Evolutionary conservation across 2,797 vertebrate species (phyloP).

Genomic region (Scyliorhinus canicula): DNA sequence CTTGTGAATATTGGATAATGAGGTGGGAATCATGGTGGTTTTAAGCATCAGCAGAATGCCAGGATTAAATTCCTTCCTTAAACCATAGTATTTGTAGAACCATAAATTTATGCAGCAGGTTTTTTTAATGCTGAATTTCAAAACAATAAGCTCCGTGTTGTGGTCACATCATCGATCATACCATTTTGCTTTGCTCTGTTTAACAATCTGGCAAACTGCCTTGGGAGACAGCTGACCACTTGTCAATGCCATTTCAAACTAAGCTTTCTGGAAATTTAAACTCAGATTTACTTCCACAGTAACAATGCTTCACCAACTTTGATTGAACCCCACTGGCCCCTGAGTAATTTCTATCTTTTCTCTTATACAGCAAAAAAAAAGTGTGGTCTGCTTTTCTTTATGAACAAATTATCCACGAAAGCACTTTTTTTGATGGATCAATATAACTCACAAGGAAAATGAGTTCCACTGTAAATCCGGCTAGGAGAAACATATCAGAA

Average conservation of each 20-base stretch:
- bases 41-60: neutral
- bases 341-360: neutral
- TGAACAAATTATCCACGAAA: neutral
- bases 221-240: neutral
- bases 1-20: neutral
- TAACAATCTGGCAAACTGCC: constrained; percentile 1
- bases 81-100: neutral
- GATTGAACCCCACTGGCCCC: constrained; percentile 7
- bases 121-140: neutral
- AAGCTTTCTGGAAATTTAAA: constrained; percentile 9
- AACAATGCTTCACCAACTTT: neutral
- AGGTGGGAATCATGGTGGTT: neutral
- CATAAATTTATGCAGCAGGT: neutral
- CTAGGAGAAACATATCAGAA: neutral
- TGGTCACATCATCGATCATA: neutral
- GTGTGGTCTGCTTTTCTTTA: constrained; percentile 20
- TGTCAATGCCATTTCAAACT: constrained; percentile 4
- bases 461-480: neutral
- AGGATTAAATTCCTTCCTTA: neutral
- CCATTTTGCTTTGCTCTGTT: neutral
- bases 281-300: neutral
- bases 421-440: neutral
- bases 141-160: neutral
- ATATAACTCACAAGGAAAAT: neutral
- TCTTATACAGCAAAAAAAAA: constrained; percentile 13